Evolutionary conservation across 2,113 vertebrate genomes (phyloP).

Genomic region (Axis porcinus): DNA sequence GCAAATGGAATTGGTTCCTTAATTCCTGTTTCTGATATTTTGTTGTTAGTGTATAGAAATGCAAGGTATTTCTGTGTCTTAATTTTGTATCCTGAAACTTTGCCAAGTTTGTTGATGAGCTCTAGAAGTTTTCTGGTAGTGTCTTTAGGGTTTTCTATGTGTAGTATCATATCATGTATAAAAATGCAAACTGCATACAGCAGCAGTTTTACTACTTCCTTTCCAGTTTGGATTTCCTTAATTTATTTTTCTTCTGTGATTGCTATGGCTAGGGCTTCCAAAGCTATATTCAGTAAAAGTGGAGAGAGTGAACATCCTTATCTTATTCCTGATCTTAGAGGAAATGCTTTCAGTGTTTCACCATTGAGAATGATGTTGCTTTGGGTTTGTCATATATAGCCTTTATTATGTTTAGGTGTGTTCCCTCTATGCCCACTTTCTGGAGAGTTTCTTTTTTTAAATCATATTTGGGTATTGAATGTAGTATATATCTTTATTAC

Average conservation of each 20-base stretch:
- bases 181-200: neutral
- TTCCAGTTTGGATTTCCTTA: neutral
- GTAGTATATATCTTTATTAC: neutral
- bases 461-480: neutral
- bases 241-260: neutral
- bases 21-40: neutral
- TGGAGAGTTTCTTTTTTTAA: neutral
- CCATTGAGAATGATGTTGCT: neutral
- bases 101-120: neutral
- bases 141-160: neutral
- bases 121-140: neutral
- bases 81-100: neutral
- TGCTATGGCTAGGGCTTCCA: neutral
- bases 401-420: neutral
- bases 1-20: neutral
- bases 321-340: neutral
- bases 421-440: neutral
- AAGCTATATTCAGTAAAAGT: neutral
- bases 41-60: neutral
- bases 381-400: neutral
- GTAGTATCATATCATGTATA: neutral
- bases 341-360: neutral
- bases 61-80: neutral
- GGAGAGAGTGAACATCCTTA: neutral
- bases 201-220: neutral